Evolutionary conservation across 2,888 invertebrate genomes (phyloP), one percentile per base, ranked within the genome.

Genomic region (Argyresthia goedartella): DNA sequence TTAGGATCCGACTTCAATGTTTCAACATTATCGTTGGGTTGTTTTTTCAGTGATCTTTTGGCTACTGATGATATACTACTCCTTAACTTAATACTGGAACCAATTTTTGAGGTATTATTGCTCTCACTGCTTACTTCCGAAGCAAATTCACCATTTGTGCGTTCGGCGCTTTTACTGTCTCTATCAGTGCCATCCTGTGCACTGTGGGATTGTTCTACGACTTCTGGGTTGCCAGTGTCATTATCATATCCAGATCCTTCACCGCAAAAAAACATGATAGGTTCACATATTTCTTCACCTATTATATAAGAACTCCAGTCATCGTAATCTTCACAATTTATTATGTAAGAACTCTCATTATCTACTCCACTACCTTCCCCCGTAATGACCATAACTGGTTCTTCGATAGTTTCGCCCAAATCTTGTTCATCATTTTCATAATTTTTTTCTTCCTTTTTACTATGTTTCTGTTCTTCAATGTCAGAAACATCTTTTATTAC

Each of bases 261-360:
- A 0, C 94, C 94, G 60, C 84, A 88, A 65, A 95, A 87, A 71
- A 88, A 90, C 80, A 92, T 85, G 0, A 92, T 80, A 0, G 91
- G 89, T 75, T 95, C 95, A 64, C 91, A 91, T 52, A 95, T 91
- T 59, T 88, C 89, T 65, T 94, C 94, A 33, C 93, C 90, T 50
- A 93, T 66, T 14, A 56, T 53, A 62, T 76, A 81, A 55, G 68
- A 81, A 54, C 87, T 87, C 56, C 92, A 89, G 66, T 91, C 91
- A 43, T 91, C 91, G 39, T 6, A 25, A 25, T 25, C 25, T 25
- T 25, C 25, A 65, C 94, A 94, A 33, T 93, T 90, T 50, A 93
- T 66, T 15, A 56, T 53, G 62, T 76, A 81, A 55, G 68, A 81
- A 54, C 87, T 87, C 56, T 92, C 89, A 66, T 91, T 91, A 43